phyloP scores from a whole-genome alignment of 2,888 invertebrate genomes.

The Atethmia centrago region DNA sequence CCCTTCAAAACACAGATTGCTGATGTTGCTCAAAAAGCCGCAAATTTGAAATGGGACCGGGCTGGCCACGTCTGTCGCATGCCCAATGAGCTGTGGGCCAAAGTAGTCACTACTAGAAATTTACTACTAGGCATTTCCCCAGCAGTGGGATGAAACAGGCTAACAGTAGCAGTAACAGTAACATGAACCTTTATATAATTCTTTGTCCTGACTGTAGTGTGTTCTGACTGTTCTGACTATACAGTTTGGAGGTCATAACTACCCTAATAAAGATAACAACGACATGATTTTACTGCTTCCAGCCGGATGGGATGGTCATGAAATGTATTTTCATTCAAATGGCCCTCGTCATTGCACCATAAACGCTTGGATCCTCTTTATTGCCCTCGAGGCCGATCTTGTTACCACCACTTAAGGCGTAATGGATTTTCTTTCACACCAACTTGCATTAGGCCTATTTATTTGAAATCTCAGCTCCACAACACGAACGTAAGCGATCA shows the following conservation, averaged over 20 bases:
- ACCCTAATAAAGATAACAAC: conserved; percentile 56
- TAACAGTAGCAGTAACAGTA: no score
- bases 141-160: no score
- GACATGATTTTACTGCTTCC: conserved; percentile 53
- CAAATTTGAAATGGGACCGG: no score
- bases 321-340: conserved; percentile 64
- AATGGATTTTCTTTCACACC: conserved; percentile 59
- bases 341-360: conserved; percentile 52
- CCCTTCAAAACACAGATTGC: no score
- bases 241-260: conserved; percentile 31
- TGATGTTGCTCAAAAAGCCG: no score
- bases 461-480: conserved; percentile 46
- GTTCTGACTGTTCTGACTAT: conserved; percentile 6
- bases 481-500: conserved; percentile 70
- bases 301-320: conserved; percentile 38
- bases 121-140: no score
- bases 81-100: no score
- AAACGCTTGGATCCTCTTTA: conserved; percentile 52
- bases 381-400: conserved; percentile 48
- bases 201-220: not conserved
- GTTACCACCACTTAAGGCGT: conserved; percentile 44
- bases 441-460: conserved; percentile 53
- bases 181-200: not conserved
- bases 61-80: no score
- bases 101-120: no score